phyloP scores from a whole-genome alignment of 2,797 vertebrate genomes.

The Karalla daura region DNA sequence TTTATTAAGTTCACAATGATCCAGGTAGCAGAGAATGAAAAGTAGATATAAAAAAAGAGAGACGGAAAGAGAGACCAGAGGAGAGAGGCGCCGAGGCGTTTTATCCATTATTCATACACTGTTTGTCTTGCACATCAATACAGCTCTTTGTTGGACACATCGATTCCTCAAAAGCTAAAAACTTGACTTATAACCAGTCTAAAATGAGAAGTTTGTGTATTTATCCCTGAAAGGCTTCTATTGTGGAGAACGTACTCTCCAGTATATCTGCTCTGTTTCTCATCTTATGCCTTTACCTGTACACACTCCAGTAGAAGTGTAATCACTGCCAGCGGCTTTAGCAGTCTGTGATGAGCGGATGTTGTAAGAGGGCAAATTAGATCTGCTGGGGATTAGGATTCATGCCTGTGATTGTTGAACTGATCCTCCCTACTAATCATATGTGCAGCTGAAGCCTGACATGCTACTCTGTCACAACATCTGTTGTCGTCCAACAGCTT shows the following conservation, averaged over 20 bases:
- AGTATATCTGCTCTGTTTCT: background rate
- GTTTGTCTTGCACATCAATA: slow-evolving; percentile 4
- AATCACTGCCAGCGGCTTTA: background rate
- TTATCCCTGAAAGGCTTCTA: slow-evolving; percentile 6
- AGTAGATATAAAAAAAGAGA: background rate
- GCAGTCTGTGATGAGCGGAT: background rate
- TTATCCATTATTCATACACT: slow-evolving; percentile 22
- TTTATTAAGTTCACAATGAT: too few relatives aligned
- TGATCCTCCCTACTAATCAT: background rate
- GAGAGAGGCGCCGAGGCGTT: background rate
- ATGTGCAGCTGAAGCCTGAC: background rate
- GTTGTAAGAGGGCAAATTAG: background rate
- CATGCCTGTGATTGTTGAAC: background rate
- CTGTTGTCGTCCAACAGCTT: too few relatives aligned
- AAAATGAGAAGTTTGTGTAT: background rate
- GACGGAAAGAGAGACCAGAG: background rate
- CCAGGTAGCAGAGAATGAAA: background rate
- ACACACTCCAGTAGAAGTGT: background rate
- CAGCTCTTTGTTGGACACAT: background rate
- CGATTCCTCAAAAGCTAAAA: slow-evolving; percentile 9
- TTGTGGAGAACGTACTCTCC: background rate
- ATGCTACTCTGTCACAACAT: too few relatives aligned
- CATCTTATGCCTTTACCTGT: background rate
- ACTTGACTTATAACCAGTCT: background rate
- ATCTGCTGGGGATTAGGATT: background rate